Base-by-base conservation (phyloP, 2,113 vertebrate species). In the Atrichornis clamosus region DNA sequence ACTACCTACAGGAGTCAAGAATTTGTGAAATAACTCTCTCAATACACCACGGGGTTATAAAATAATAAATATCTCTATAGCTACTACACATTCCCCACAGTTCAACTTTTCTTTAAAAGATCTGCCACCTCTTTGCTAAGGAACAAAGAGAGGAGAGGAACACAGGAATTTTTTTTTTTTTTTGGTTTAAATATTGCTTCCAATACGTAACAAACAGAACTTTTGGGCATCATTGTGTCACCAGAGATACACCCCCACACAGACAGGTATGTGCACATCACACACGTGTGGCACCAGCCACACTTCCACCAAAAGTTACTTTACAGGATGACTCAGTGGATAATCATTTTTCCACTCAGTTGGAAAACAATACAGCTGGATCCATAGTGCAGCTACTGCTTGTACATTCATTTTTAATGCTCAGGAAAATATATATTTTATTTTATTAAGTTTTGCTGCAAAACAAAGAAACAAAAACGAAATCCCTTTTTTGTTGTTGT, bases 391-490 rank as follows among this genome's bases (percentile, higher is more conserved):
- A 84, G 87, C 93, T 78, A 56, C 92, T 68, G 64, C 60, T 90
- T 59, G 82, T 89, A 96, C 95, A 94, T 96, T 95, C 93, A 77
- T 93, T 96, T 95, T 94, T 94, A 95, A 96, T 87, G 88, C 49
- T 96, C 93, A 94, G 88, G 95, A 96, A 95, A 95, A 96, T 87
- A 97, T 16, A 97, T 65, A 85, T 72, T 92, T 87, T 84, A 72
- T 91, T 97, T 95, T 90, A 94, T 96, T 96, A 84, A 95, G 93
- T 96, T 97, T 90, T 96, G 86, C 90, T 97, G 95, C 95, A 96
- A 96, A 97, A 96, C 94, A 91, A 93, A 94, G 89, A 89, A 95
- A 89, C 70, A 87, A 82, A 92, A 96, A 96, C 69, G n/a, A 92
- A 95, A 90, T 87, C 88, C 84, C 70, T 92, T 90, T 74, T 65